A percentile compares a stretch with the other conserved stretches of the same genome.
phyloP scores from a whole-genome alignment of 2,888 invertebrate species.

The Silvanus unidentatus region DNA sequence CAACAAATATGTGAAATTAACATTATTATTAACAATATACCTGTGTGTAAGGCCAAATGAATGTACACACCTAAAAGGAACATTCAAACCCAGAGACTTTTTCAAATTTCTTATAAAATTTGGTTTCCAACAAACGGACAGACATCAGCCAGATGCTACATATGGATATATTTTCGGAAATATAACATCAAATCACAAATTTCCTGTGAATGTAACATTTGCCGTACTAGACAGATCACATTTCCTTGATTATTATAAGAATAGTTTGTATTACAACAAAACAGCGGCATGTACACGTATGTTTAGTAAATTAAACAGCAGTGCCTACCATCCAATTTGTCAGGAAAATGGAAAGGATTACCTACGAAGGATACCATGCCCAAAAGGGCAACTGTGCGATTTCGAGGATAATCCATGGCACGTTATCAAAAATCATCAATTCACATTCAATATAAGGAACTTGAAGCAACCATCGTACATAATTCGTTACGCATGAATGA shows the following conservation, averaged over 20 bases:
- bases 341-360: conserved; percentile 73
- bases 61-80: conserved; percentile 57
- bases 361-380: conserved; percentile 81
- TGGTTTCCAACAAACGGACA: conserved; percentile 93
- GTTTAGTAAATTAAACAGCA: conserved; percentile 76
- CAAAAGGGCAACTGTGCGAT: conserved; percentile 64
- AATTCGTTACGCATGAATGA: not conserved
- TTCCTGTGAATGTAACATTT: conserved; percentile 67
- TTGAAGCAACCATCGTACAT: conserved; percentile 79
- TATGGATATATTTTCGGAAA: conserved; percentile 96
- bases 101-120: conserved; percentile 92
- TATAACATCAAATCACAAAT: conserved; percentile 67
- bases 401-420: conserved; percentile 83
- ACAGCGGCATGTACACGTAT: conserved; percentile 75
- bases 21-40: conserved; percentile 21
- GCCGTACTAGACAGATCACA: conserved; percentile 85
- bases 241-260: conserved; percentile 87
- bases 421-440: conserved; percentile 83
- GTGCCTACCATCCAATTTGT: conserved; percentile 81
- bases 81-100: conserved; percentile 65
- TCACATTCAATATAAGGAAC: conserved; percentile 90
- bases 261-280: conserved; percentile 59
- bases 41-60: conserved; percentile 20
- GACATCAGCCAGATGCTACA: conserved; percentile 75
- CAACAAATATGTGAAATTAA: conserved; percentile 21